Evolutionary conservation across 2,113 vertebrate genomes (phyloP), one percentile per base, ranked within the genome.

Genomic region (Prionailurus viverrinus): DNA sequence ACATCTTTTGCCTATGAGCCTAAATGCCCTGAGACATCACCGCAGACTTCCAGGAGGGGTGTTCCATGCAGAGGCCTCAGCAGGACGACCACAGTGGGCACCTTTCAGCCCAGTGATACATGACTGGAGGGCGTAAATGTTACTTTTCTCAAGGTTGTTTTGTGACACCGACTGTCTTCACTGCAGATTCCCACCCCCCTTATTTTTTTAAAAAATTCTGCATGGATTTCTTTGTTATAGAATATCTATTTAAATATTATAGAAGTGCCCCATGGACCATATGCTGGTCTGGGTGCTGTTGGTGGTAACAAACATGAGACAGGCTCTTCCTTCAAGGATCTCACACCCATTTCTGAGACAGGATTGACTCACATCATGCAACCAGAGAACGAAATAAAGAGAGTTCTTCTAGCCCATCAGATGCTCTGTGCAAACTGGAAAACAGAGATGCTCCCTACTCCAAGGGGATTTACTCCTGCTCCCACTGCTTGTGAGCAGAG

Each of bases 131-230:
- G 31, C 3, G 7, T 27, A 13, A 4, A 0, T 15, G 13, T 31
- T n/a, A 21, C 76, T 61, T 85, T 78, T 33, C 58, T 69, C 68
- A 29, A 0, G 15, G 31, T 11, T n/a, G 15, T 58, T 86, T 45
- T 61, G 27, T 48, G 51, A n/a, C 80, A 12, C 63, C 36, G 33
- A 68, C n/a, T n/a, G 3, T 63, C 25, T 80, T 73, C 82, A 69
- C 9, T 31, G 33, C 39, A 41, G 25, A 16, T n/a, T 82, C 2
- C 4, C 8, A 11, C 4, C 1, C 1, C 4, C 11, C 11, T 9
- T 45, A 29, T 58, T 21, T 36, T 41, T 79, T 48, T 9, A 1
- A 69, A n/a, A 14, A 88, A 9, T 41, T 89, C 65, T 15, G 27
- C 45, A 25, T 33, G 3, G 41, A 76, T 87, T 96, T 66, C 69